Evolutionary conservation across 2,888 invertebrate genomes (phyloP), one percentile per base, ranked within the genome.

Genomic region (Digitonthophagus gazella): DNA sequence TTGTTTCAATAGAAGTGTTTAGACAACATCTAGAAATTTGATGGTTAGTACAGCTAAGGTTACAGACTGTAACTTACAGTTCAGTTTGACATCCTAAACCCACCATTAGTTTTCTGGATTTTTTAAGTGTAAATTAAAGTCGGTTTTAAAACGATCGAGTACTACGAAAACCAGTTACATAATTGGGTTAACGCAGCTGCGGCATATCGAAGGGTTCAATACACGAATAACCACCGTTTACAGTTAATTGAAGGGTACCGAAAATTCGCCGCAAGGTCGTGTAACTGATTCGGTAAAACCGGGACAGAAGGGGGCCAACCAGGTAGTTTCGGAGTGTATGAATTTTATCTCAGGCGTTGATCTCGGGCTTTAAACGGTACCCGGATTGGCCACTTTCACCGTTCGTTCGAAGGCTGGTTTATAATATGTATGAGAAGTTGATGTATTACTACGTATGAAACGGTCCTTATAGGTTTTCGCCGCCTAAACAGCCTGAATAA

Each of bases 231-330:
- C 19, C n/a, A 61, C 61, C 61, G 18, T 61, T 8, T 61, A 61
- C 61, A 2, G 61, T 61, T 61, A 61, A 61, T 61, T 61, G 61
- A 61, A 20, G 61, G 61, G 19, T 61, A 19, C 61, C 20, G 61
- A 61, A 61, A 61, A 61, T 61, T 44, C 11, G 20, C 18, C 19
- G 61, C 61, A 61, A 61, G 61, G 61, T 61, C 61, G 61, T 5
- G 18, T 61, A 61, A 61, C 61, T 19, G 61, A n/a, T 19, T 61
- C 61, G 18, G 15, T 19, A 44, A 44, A 44, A 61, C 16, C 61
- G 61, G 61, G 18, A 18, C 61, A 15, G 5, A 57, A 11, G 61
- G n/a, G 18, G 28, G 28, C 28, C 28, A 44, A 44, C 57, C 61
- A 61, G 61, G 61, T 61, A 61, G 61, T 61, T 61, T 61, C 20